Evolutionary conservation across 2,113 vertebrate species (phyloP).

Genomic region (Theristicus caerulescens): DNA sequence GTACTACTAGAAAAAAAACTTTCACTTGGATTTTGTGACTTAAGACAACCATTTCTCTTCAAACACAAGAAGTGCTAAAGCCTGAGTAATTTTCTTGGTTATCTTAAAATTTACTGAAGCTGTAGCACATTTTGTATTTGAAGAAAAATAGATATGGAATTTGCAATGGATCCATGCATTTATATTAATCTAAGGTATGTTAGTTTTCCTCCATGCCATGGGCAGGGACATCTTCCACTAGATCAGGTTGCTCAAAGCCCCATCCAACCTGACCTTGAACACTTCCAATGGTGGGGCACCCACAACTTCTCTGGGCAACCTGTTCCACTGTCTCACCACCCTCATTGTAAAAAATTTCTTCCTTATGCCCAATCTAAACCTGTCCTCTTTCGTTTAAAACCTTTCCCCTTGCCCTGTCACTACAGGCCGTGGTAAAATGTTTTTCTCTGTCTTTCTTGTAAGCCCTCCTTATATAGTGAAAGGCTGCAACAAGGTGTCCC

Average conservation of each 20-base stretch:
- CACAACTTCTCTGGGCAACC: background rate
- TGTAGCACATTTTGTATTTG: background rate
- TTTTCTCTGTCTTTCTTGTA: background rate
- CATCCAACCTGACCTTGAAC: background rate
- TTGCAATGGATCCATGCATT: background rate
- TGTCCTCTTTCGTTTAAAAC: background rate
- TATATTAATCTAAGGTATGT: background rate
- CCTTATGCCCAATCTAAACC: background rate
- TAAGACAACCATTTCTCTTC: background rate
- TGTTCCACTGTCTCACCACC: background rate
- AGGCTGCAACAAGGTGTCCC: background rate
- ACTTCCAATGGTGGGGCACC: accelerated
- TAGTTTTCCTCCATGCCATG: background rate
- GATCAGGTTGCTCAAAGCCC: background rate
- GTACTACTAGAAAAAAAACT: background rate
- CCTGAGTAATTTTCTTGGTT: background rate
- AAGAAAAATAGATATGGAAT: background rate
- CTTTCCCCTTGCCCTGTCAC: background rate
- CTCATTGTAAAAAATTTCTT: background rate
- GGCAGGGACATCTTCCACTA: too few species aligned
- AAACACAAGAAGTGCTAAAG: background rate
- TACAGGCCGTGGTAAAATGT: background rate
- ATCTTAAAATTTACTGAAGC: background rate
- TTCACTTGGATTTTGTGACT: background rate
- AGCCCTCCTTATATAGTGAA: background rate